phyloP scores from a whole-genome alignment of 2,113 vertebrate species.

The Oncorhynchus keta region DNA sequence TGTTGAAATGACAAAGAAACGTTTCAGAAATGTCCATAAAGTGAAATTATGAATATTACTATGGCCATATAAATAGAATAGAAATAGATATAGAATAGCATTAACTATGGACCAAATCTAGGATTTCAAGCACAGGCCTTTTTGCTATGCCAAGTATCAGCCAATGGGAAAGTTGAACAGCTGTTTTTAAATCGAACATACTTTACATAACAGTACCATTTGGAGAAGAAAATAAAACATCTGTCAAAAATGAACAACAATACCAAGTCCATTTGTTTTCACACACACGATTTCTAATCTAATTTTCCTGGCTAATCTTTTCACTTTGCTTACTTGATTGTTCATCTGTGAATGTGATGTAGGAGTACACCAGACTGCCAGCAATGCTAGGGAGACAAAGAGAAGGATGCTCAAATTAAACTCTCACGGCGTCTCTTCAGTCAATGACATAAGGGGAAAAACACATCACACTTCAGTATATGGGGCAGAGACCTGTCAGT shows the following conservation, averaged over 20 bases:
- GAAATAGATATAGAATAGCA: no score
- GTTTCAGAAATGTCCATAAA: conserved; percentile 6
- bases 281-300: not conserved
- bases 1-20: conserved; percentile 44
- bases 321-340: conserved; percentile 79
- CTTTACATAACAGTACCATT: not conserved
- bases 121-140: not conserved
- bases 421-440: not conserved
- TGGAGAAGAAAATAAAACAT: not conserved
- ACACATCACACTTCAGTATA: no score
- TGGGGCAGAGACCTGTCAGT: no score
- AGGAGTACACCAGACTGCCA: conserved; percentile 95
- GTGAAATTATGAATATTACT: no score
- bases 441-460: not conserved
- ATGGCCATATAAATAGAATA: no score
- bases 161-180: not conserved
- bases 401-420: not conserved
- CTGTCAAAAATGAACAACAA: not conserved
- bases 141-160: not conserved
- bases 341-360: conserved; percentile 91
- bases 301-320: conserved; percentile 23
- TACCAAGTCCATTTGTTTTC: not conserved
- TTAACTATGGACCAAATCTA: not conserved
- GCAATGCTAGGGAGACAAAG: conserved; percentile 80
- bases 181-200: not conserved